Evolutionary conservation across 2,888 invertebrate genomes (phyloP).

Genomic region (Eucera pruinosa): DNA sequence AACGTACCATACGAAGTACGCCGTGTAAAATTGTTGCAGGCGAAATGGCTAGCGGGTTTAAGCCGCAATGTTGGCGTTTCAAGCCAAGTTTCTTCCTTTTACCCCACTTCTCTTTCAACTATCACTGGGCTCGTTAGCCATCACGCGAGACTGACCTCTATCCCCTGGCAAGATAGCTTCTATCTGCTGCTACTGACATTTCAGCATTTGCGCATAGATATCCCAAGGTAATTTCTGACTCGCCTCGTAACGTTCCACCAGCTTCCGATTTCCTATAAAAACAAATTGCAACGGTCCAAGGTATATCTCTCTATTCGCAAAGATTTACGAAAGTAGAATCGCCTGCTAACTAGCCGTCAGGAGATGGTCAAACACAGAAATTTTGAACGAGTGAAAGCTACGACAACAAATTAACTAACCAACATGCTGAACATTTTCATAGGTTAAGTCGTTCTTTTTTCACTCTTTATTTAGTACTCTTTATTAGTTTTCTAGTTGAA

Average conservation of each 20-base stretch:
- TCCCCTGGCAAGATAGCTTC: conserved; percentile 44
- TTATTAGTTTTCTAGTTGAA: conserved; percentile 26
- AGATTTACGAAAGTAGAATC: conserved; percentile 67
- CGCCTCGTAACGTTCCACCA: conserved; percentile 34
- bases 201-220: conserved; percentile 69
- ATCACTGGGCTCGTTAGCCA: conserved; percentile 73
- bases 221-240: conserved; percentile 65
- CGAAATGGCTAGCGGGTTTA: conserved; percentile 62
- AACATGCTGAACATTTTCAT: too few relatives aligned
- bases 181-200: conserved; percentile 64
- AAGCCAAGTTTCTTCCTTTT: conserved; percentile 58
- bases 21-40: conserved; percentile 73
- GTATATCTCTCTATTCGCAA: conserved; percentile 61
- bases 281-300: conserved; percentile 70
- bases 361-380: conserved; percentile 22
- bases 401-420: too few relatives aligned
- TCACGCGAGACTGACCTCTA: conserved; percentile 71
- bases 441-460: too few relatives aligned
- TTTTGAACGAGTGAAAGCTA: neutral
- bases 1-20: conserved; percentile 20
- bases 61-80: conserved; percentile 55
- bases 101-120: conserved; percentile 53
- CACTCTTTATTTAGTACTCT: too few relatives aligned
- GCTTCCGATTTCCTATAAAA: conserved; percentile 72
- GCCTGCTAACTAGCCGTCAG: conserved; percentile 32